Percentiles rank a stretch among this genome's conserved stretches.
Conservation (phyloP, 1,140 invertebrate genomes). For the Potamilus streckersoni region DNA sequence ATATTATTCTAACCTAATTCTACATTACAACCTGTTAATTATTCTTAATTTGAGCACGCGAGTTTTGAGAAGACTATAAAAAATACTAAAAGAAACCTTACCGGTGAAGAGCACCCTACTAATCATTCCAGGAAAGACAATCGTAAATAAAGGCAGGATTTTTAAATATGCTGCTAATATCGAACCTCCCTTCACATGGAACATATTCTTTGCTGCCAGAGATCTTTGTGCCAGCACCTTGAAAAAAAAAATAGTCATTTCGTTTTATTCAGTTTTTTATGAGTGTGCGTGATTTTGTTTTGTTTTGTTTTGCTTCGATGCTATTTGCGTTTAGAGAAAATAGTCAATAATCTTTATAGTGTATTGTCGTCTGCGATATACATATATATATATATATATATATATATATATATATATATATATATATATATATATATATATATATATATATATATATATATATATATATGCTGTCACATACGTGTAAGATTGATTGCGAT, state of each 20-base stretch:
- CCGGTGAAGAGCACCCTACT: slow-evolving; percentile 68
- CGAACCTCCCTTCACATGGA: slow-evolving; percentile 71
- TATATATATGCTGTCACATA: too few relatives aligned
- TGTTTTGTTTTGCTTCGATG: neutral
- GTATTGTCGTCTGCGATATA: too few relatives aligned
- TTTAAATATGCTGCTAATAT: slow-evolving; percentile 71
- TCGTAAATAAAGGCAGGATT: slow-evolving; percentile 71
- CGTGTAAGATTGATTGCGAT: too few relatives aligned
- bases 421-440: too few relatives aligned
- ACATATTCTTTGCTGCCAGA: slow-evolving; percentile 71
- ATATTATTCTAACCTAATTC: too few relatives aligned
- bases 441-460: too few relatives aligned
- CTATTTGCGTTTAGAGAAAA: neutral
- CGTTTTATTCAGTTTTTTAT: neutral
- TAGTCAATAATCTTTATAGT: too few relatives aligned
- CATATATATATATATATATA: too few relatives aligned
- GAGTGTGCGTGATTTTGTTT: neutral
- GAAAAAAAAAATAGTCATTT: neutral
- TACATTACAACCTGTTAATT: too few relatives aligned
- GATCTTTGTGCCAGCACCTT: slow-evolving; percentile 72
- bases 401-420: too few relatives aligned
- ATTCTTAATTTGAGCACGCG: too few relatives aligned
- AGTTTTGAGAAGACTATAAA: too few relatives aligned
- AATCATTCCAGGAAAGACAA: slow-evolving; percentile 73
- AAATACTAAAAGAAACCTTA: slow-evolving; percentile 26